Conservation (phyloP, 2,797 vertebrate species). For the Pipistrellus kuhlii region DNA sequence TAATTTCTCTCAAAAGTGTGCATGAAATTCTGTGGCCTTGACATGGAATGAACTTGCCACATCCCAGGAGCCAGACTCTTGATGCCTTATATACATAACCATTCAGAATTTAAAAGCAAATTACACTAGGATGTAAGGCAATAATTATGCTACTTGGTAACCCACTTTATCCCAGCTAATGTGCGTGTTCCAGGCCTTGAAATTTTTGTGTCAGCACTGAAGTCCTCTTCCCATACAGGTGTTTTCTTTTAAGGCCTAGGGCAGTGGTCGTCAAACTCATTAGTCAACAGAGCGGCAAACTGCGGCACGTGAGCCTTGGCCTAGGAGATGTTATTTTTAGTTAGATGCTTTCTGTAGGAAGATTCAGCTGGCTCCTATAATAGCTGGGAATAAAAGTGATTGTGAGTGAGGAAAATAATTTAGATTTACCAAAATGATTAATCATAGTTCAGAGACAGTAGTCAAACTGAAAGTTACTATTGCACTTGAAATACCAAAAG, state of each 20-base stretch:
- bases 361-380: not conserved
- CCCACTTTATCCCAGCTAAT: not conserved
- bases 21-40: not conserved
- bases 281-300: too few species aligned
- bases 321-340: not conserved
- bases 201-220: not conserved
- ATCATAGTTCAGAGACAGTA: not conserved
- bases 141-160: not conserved
- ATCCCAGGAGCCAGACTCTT: not conserved
- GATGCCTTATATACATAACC: not conserved
- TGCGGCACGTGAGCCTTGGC: too few species aligned
- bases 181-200: not conserved
- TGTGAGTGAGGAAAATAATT: not conserved
- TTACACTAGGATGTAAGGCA: not conserved
- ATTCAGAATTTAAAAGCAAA: conserved; percentile 16
- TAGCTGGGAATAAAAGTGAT: conserved; percentile 54
- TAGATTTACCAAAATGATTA: conserved; percentile 35
- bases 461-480: not conserved
- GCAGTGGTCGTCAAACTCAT: too few species aligned
- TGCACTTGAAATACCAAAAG: not conserved
- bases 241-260: not conserved
- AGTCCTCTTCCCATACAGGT: not conserved
- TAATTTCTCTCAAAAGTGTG: conserved; percentile 26
- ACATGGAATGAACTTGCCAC: not conserved
- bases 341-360: not conserved